Evolutionary conservation across 1,140 invertebrate genomes (phyloP).

Genomic region (Sycophaga agraensis): DNA sequence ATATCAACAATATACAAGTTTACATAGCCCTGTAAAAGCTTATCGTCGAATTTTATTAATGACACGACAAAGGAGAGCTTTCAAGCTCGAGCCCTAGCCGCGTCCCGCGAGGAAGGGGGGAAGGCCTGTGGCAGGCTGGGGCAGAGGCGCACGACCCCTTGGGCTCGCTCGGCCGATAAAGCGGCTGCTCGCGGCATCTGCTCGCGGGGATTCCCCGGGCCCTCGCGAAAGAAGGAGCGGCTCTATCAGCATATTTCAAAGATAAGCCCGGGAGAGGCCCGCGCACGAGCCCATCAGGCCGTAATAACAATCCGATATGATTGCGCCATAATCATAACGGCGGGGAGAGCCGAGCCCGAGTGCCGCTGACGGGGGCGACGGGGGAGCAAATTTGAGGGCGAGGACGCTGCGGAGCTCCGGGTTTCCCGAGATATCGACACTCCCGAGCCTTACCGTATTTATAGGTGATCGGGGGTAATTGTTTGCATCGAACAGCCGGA

Average conservation of each 20-base stretch:
- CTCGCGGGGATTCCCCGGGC: not conserved
- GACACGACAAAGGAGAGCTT: too few species aligned
- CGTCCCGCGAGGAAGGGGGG: too few species aligned
- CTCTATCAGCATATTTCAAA: slow-evolving; percentile 59
- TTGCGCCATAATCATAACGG: slow-evolving; percentile 57
- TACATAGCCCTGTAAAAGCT: too few species aligned
- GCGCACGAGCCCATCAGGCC: slow-evolving; percentile 48
- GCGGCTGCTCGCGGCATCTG: not conserved
- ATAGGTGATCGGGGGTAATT: too few species aligned
- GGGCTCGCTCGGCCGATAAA: slow-evolving; percentile 17
- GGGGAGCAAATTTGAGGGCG: slow-evolving; percentile 2
- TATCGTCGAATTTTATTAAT: too few species aligned
- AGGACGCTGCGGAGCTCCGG: not conserved
- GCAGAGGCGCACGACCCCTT: not conserved
- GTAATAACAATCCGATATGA: slow-evolving; percentile 61
- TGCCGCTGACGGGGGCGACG: not conserved
- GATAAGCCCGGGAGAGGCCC: slow-evolving; percentile 49
- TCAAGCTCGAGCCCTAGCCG: too few species aligned
- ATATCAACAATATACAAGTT: too few species aligned
- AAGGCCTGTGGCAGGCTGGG: too few species aligned
- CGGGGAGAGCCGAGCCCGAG: not conserved
- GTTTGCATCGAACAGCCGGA: too few species aligned
- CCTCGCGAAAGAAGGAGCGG: too few species aligned
- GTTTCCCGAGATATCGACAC: not conserved
- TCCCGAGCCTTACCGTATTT: too few species aligned